Evolutionary conservation across 2,797 vertebrate genomes (phyloP), one percentile per base, ranked within the genome.

Genomic region (Dendrocincla fuliginosa): DNA sequence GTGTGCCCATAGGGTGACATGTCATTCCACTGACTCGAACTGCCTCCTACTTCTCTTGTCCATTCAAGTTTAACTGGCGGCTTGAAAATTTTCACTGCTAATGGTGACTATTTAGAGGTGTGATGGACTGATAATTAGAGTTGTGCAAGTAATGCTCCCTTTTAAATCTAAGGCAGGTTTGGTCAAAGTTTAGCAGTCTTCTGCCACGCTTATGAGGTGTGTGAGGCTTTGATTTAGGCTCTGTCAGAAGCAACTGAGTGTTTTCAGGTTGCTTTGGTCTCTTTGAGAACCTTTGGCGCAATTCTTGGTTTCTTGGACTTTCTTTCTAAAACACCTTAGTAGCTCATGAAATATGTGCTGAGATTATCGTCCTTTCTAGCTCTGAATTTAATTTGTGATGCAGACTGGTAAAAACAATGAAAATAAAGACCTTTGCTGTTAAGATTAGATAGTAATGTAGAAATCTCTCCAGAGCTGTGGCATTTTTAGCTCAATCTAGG

Each of bases 231-330:
- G 57, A 73, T 93, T 94, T 85, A 81, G 61, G 16, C 25, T 64
- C 32, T 71, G 18, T 55, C 24, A 85, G 39, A 87, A 44, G 35
- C 69, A 33, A n/a, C n/a, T 55, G 65, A 49, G 20, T 80, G 56
- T 86, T 95, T 94, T 91, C 63, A 89, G 46, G 75, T 89, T 81
- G 41, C 55, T 96, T 92, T 82, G 61, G 49, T 90, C 96, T 92
- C 73, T 92, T 91, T 56, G 49, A 87, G 64, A 39, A 44, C 33
- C 56, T 87, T 93, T 96, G 90, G 90, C 85, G 90, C 67, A 95
- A 49, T 53, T 77, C 24, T 87, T 90, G 44, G 19, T 68, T 89
- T 90, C 50, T 79, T 87, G 33, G 52, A 78, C 63, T 94, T 95
- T 86, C 70, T 75, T 90, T 69, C 50, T 84, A 41, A 78, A 87